Conservation (phyloP, 2,113 vertebrate species). For the Melozone crissalis region DNA sequence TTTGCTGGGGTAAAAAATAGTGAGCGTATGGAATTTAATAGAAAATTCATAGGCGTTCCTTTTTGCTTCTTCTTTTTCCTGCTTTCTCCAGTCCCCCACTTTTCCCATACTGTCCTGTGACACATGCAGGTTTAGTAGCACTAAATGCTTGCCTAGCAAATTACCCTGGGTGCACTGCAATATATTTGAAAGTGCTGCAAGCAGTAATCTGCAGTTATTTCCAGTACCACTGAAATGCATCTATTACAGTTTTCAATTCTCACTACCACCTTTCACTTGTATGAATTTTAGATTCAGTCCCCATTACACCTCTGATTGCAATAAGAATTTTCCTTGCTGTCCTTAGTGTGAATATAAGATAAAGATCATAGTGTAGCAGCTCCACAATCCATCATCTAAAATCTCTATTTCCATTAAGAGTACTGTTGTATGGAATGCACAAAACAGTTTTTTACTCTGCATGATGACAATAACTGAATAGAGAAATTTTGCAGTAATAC, state of each 20-base stretch:
- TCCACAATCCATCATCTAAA: background rate
- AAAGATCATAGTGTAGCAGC: background rate
- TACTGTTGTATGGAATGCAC: background rate
- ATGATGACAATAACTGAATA: background rate
- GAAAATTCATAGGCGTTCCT: background rate
- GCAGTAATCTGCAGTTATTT: background rate
- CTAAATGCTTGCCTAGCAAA: background rate
- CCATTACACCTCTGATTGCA: background rate
- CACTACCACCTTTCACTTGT: background rate
- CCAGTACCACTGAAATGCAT: background rate
- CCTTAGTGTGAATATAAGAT: background rate
- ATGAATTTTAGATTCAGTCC: background rate
- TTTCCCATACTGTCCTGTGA: background rate
- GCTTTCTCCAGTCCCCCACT: fast-evolving
- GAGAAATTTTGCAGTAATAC: background rate
- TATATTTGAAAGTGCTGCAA: background rate
- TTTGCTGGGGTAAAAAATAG: background rate
- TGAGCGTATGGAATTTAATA: background rate
- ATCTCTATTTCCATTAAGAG: background rate
- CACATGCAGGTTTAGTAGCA: background rate
- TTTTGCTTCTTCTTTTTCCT: background rate
- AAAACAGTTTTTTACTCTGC: background rate
- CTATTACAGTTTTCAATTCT: background rate
- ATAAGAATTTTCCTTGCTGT: background rate
- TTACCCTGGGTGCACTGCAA: background rate